Evolutionary conservation across 2,113 vertebrate genomes (phyloP).

Genomic region (Dissostichus mawsoni): DNA sequence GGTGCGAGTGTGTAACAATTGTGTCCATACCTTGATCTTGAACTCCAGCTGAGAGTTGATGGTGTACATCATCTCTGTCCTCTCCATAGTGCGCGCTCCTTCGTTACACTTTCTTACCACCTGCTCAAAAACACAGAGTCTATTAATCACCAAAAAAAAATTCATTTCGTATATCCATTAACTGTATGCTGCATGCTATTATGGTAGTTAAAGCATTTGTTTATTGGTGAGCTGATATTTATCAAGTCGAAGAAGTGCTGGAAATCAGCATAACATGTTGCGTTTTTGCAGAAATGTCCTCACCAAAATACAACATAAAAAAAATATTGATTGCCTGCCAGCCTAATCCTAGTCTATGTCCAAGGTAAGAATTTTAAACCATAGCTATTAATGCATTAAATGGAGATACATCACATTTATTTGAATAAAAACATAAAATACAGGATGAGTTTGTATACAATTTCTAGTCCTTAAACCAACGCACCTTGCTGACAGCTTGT

Average conservation of each 20-base stretch:
- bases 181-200: not conserved
- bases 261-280: not conserved
- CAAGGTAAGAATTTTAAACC: not conserved
- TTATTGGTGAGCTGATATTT: not conserved
- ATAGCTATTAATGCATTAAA: not conserved
- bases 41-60: constrained; percentile 98
- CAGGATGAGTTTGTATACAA: not conserved
- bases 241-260: not conserved
- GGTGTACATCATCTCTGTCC: constrained; percentile 98
- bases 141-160: constrained; percentile 1
- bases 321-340: not conserved
- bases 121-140: constrained; percentile 73
- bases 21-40: constrained; percentile 93
- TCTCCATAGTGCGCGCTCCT: constrained; percentile 96
- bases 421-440: not conserved
- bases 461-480: constrained; percentile 30
- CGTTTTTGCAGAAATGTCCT: not conserved
- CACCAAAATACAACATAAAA: not conserved
- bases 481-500: constrained; percentile 96
- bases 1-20: not conserved
- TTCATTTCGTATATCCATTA: not conserved
- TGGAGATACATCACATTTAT: not conserved
- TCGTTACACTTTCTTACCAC: constrained; percentile 96
- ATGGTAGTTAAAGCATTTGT: not conserved
- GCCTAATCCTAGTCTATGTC: not conserved